A percentile compares a stretch with the other conserved stretches of the same genome.
Evolutionary conservation across 2,888 invertebrate species (phyloP).

Genomic region (Bimastos eiseni): DNA sequence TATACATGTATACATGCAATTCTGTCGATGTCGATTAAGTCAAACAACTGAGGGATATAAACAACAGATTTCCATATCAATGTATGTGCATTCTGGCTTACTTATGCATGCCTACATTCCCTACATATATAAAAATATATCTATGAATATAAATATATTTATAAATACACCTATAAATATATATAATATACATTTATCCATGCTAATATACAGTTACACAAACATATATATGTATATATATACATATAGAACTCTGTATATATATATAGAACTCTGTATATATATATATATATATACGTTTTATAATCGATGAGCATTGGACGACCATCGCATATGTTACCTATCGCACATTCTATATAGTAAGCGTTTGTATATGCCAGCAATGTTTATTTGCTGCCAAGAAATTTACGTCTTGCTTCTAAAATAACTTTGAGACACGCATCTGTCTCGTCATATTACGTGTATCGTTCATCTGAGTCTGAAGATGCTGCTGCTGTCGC

Average conservation of each 20-base stretch:
- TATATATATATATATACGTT: not conserved
- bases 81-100: not conserved
- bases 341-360: not conserved
- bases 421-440: not conserved
- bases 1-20: too few species aligned
- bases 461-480: not conserved
- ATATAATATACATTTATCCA: too few species aligned
- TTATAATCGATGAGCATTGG: too few species aligned
- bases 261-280: not conserved
- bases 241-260: not conserved
- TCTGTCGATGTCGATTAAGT: not conserved
- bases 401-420: not conserved
- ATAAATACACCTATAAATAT: too few species aligned
- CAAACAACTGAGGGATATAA: not conserved
- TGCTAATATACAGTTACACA: not conserved
- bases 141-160: too few species aligned
- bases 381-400: not conserved
- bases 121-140: too few species aligned
- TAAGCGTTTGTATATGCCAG: not conserved
- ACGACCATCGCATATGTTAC: not conserved
- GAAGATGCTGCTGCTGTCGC: not conserved
- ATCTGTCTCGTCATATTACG: not conserved
- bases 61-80: conserved; percentile 5
- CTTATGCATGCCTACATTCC: too few species aligned
- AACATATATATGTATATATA: not conserved